A percentile compares a stretch with the other conserved stretches of the same genome.
Evolutionary conservation across 2,113 vertebrate genomes (phyloP).

Genomic region (Danionella cerebrum): DNA sequence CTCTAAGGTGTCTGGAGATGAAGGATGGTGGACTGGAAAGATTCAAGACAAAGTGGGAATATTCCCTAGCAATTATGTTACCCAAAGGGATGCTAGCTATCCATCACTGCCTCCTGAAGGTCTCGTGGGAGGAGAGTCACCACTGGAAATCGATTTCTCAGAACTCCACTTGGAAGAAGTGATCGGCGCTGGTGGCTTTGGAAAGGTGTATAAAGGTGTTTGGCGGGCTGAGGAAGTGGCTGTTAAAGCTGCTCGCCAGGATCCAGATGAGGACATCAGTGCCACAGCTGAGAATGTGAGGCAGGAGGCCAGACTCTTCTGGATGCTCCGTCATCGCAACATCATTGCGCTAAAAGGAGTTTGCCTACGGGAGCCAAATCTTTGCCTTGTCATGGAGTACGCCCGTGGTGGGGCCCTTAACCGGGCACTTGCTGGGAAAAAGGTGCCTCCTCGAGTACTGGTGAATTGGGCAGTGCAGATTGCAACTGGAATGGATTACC

Average conservation of each 20-base stretch:
- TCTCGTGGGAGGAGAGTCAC: slow-evolving; percentile 54
- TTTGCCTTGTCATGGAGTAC: slow-evolving; percentile 88
- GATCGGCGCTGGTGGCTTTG: slow-evolving; percentile 84
- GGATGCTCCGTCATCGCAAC: slow-evolving; percentile 81
- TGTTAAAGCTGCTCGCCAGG: slow-evolving; percentile 80
- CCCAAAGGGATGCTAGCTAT: slow-evolving; percentile 60
- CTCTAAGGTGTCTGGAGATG: slow-evolving; percentile 82
- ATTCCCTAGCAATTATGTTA: slow-evolving; percentile 86
- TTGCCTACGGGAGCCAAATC: slow-evolving; percentile 76
- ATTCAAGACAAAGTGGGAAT: slow-evolving; percentile 82
- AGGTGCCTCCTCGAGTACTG: slow-evolving; percentile 79
- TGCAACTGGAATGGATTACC: slow-evolving; percentile 84
- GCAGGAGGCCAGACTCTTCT: slow-evolving; percentile 82
- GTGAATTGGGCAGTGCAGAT: slow-evolving; percentile 92
- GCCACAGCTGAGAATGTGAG: slow-evolving; percentile 76
- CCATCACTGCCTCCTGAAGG: slow-evolving; percentile 53
- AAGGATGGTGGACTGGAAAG: slow-evolving; percentile 89
- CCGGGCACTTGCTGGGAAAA: slow-evolving; percentile 77
- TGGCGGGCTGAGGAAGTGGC: slow-evolving; percentile 77
- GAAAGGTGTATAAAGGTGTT: slow-evolving; percentile 81
- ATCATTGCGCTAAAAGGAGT: slow-evolving; percentile 79
- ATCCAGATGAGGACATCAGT: slow-evolving; percentile 79
- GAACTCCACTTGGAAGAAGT: slow-evolving; percentile 80
- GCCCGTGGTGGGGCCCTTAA: slow-evolving; percentile 80
- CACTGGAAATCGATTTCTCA: slow-evolving; percentile 76